Conservation (phyloP, 2,797 vertebrate species). For the Echiichthys vipera region DNA sequence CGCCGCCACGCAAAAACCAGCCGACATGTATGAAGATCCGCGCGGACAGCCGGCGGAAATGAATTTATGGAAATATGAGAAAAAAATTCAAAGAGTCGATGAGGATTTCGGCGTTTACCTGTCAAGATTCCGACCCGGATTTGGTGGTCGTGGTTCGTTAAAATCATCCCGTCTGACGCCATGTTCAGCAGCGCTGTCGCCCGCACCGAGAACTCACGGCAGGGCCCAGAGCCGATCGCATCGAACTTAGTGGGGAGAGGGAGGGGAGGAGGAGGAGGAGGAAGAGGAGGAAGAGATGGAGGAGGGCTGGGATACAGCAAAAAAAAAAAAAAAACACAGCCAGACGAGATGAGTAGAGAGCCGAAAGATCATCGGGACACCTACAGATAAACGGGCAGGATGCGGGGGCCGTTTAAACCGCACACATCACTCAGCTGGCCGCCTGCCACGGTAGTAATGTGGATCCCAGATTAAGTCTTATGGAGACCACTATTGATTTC, state of each 20-base stretch:
- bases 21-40: conserved; percentile 72
- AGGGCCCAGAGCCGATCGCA: conserved; percentile 86
- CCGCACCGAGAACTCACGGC: conserved; percentile 87
- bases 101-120: conserved; percentile 84
- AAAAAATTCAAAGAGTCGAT: conserved; percentile 20
- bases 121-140: conserved; percentile 96
- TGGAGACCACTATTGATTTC: conserved; percentile 76
- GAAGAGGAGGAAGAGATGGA: conserved; percentile 41
- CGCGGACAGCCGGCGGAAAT: conserved; percentile 54
- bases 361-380: conserved; percentile 71
- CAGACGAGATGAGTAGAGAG: conserved; percentile 81
- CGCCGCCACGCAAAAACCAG: conserved; percentile 51
- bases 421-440: conserved; percentile 77
- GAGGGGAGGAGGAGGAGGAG: conserved; percentile 50
- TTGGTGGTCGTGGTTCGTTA: conserved; percentile 98
- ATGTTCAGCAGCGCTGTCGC: conserved; percentile 92
- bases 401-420: conserved; percentile 75
- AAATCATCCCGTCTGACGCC: conserved; percentile 98
- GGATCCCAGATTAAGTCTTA: conserved; percentile 78
- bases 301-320: conserved; percentile 46
- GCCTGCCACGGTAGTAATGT: conserved; percentile 77
- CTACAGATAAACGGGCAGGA: conserved; percentile 65
- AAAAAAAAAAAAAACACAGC: conserved; percentile 13
- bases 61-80: conserved; percentile 22
- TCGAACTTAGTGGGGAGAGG: conserved; percentile 80